A percentile compares a stretch with the other conserved stretches of the same genome.
These are phyloP conservation scores for Oasisia sp. DNA, from an alignment of 2,888 invertebrate species.

Conservation along the genomic window DNA sequence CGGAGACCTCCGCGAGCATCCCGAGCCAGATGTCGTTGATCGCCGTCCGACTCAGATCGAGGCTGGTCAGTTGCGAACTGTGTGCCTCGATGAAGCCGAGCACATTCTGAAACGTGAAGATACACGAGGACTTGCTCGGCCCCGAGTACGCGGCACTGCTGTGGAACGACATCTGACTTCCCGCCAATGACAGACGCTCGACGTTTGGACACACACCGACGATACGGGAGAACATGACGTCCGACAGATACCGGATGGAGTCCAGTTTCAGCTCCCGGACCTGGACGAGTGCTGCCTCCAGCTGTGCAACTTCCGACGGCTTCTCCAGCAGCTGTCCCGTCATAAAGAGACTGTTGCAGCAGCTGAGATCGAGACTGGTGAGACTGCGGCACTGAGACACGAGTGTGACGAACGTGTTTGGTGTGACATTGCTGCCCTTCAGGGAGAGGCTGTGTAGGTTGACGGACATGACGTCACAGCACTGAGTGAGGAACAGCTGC, in stretches of 20 bases:
- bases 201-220: conserved; percentile 73
- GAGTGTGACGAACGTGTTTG: conserved; percentile 53
- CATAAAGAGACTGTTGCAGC: conserved; percentile 80
- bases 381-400: conserved; percentile 67
- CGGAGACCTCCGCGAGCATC: conserved; percentile 69
- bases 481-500: background rate
- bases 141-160: conserved; percentile 71
- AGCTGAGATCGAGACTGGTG: conserved; percentile 72
- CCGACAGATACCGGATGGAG: conserved; percentile 78
- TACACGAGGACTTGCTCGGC: conserved; percentile 34
- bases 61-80: conserved; percentile 70
- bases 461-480: conserved; percentile 42
- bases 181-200: conserved; percentile 74
- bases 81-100: conserved; percentile 71
- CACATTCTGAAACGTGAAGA: conserved; percentile 78
- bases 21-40: conserved; percentile 75
- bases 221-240: conserved; percentile 78
- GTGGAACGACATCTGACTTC: conserved; percentile 79
- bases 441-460: conserved; percentile 54
- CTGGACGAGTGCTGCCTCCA: conserved; percentile 56
- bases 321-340: conserved; percentile 77
- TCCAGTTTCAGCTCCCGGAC: conserved; percentile 73
- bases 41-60: conserved; percentile 77
- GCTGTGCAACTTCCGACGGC: conserved; percentile 66
- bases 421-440: conserved; percentile 58